Evolutionary conservation across 1,140 invertebrate genomes (phyloP), one percentile per base, ranked within the genome.

Genomic region (Eumeta japonica): DNA sequence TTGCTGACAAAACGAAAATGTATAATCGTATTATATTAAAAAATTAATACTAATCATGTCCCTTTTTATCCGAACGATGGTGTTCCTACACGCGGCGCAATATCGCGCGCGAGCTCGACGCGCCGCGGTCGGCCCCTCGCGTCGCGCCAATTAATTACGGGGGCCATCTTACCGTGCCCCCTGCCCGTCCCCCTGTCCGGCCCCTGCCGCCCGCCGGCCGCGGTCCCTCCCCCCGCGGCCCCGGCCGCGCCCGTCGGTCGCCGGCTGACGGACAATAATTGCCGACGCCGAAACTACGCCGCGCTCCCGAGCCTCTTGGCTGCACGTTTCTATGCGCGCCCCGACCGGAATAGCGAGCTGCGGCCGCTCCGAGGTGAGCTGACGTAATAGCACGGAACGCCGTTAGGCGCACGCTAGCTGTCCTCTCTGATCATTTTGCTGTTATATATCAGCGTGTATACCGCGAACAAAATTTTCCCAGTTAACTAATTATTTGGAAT

Each of bases 81-180:
- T 59, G 62, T 50, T 57, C 45, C 47, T 13, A n/a, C 16, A 24
- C 36, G 34, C 27, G 41, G 40, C 40, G 40, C 40, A 42, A 37
- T 42, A 35, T 33, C 40, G 39, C 39, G 20, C 20, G 20, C 20
- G 20, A 28, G 41, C 31, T 61, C 65, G 64, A 64, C 64, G 59
- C 57, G 63, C 52, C 64, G 59, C 61, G 61, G 62, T 64, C 58
- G 64, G 64, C 62, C 65, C 67, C 67, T 64, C 65, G 70, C 67
- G 60, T 72, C 67, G 65, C 58, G 60, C 65, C 70, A 75, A 75
- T 72, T 75, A 75, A 72, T 71, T 72, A 71, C 62, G 66, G 66
- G 71, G 64, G 64, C 63, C 59, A 67, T 71, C 64, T 70, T 68
- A 65, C 47, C 64, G 50, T 55, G 53, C 45, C 28, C 19, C 18